Evolutionary conservation across 2,113 vertebrate genomes (phyloP), one percentile per base, ranked within the genome.

Genomic region (Hemicordylus capensis): DNA sequence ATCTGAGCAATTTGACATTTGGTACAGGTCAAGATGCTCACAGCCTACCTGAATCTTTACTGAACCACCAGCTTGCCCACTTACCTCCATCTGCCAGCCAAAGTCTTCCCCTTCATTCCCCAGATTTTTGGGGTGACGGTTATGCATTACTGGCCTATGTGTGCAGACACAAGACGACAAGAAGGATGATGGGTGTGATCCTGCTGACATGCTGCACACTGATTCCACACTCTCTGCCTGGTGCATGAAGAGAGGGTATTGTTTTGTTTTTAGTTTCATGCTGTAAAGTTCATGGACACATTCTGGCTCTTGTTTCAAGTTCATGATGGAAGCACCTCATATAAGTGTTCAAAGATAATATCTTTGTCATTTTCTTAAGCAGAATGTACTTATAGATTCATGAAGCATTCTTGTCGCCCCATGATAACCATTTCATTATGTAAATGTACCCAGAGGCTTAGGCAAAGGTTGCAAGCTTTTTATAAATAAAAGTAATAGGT

Each of bases 401-500:
- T 31, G 58, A 79, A 79, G 69, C 54, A 79, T 85, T n/a, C 17
- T 31, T 44, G 26, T 37, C 4, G 37, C 31, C 22, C 63, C n/a
- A 28, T 22, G 44, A 72, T 48, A 79, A 85, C 76, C 67, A 85
- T 85, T 85, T 79, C 76, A 72, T 79, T 85, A 85, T 22, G 44
- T 72, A 85, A 63, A 61, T 79, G 24, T 63, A 31, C n/a, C 56
- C 54, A 72, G 66, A 61, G 66, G 31, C 67, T 72, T 24, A 72
- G 54, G 34, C 31, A 59, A 85, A 79, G 76, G 83, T 78, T 59
- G 76, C 54, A 85, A 63, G 84, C 54, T 79, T 85, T 85, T 85
- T 73, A 83, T 83, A 83, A 79, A 85, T 85, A 85, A 85, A 78
- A 73, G 76, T 73, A 79, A 80, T 73, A 79, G 69, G 76, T 51